Evolutionary conservation across 1,140 invertebrate species (phyloP), one percentile per base, ranked within the genome.

Genomic region (Pseudobourletiella spinata): DNA sequence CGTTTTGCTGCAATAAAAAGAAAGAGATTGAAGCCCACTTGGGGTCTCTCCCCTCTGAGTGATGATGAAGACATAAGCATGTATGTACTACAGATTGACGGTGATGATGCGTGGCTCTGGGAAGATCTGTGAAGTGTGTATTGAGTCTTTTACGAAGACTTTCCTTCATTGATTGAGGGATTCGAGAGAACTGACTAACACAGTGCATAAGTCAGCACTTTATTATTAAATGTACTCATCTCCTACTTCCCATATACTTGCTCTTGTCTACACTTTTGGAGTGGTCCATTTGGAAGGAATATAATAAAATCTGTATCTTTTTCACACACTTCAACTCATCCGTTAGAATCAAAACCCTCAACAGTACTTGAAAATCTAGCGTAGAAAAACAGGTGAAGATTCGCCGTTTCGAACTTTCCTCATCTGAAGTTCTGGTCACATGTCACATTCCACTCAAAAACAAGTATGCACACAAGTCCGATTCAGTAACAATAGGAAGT

Each of bases 161-260:
- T 48, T 48, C 44, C 22, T 48, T 48, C 44, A 22, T 22, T 48
- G 44, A 48, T 48, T 48, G 44, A 48, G 44, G 44, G 44, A 48
- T 48, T 48, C 44, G 22, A 48, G 44, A 48, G 44, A 48, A 18
- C 22, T n/a, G n/a, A n/a, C n/a, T n/a, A n/a, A n/a, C 6, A 48
- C 44, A 48, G 6, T 39, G 8, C 32, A 39, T n/a, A 39, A 39
- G 32, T 39, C 32, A 39, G 22, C 44, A 48, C 11, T 48, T 48
- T 6, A 11, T 22, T 18, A 48, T 48, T 18, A 48, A 48, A n/a
- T n/a, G n/a, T n/a, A n/a, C n/a, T n/a, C n/a, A n/a, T n/a, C n/a
- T n/a, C n/a, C n/a, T n/a, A n/a, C n/a, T n/a, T 39, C 8, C 32
- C 32, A 39, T 39, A n/a, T 39, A n/a, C n/a, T 39, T 39, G 8